Conservation (phyloP, 2,113 vertebrate species). For the Scophthalmus maximus region DNA sequence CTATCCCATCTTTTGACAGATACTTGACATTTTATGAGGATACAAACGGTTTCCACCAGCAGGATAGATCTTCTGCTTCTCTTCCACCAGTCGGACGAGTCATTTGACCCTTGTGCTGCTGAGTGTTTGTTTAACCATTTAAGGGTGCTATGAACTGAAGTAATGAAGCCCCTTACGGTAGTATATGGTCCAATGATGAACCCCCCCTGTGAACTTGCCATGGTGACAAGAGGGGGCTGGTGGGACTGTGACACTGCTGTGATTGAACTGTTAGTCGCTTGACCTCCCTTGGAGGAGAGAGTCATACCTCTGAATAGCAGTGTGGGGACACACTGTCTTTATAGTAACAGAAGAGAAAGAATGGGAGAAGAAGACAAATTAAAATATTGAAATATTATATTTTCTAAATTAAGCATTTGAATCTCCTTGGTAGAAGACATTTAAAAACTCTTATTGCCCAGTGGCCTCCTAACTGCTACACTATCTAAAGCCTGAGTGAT, state of each 20-base stretch:
- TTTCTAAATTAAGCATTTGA: no score
- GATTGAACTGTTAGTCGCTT: conserved; percentile 96
- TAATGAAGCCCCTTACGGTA: conserved; percentile 89
- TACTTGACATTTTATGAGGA: conserved; percentile 35
- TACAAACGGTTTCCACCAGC: conserved; percentile 39
- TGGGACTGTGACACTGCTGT: conserved; percentile 91
- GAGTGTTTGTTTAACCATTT: conserved; percentile 93
- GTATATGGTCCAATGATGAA: conserved; percentile 76
- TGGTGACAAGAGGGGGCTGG: conserved; percentile 67
- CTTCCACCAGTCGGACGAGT: conserved; percentile 73
- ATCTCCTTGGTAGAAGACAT: no score
- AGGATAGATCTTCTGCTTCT: conserved; percentile 5
- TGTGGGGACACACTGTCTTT: conserved; percentile 84
- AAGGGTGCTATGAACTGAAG: conserved; percentile 89
- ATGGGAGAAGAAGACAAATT: conserved; percentile 41
- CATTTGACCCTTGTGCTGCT: conserved; percentile 90
- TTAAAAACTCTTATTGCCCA: not conserved
- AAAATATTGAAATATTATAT: no score
- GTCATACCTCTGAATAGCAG: conserved; percentile 84
- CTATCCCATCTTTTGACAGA: conserved; percentile 58
- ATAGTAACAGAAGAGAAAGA: conserved; percentile 63
- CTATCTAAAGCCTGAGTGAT: conserved; percentile 6
- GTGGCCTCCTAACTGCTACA: conserved; percentile 6
- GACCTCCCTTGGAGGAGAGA: conserved; percentile 88
- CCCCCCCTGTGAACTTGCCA: conserved; percentile 47